phyloP scores from a whole-genome alignment of 2,797 vertebrate genomes.

The Dipus sagitta region DNA sequence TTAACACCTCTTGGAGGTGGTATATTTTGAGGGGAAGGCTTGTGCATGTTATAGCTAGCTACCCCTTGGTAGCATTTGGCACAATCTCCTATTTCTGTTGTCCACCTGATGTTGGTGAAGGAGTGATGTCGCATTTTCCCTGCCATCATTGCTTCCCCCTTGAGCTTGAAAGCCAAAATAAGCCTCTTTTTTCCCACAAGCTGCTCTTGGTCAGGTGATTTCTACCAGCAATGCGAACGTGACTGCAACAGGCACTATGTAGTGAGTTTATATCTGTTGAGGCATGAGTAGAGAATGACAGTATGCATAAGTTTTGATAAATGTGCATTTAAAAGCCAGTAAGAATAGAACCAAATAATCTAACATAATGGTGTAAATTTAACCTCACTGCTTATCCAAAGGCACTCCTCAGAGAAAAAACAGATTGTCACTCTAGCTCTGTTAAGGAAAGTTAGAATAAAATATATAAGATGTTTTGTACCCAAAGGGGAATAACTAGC shows the following conservation, averaged over 20 bases:
- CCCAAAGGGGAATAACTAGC: not conserved
- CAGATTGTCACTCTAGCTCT: not conserved
- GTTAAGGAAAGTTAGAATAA: not conserved
- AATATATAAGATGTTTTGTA: not conserved
- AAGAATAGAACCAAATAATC: not conserved
- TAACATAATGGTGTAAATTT: not conserved
- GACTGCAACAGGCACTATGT: not conserved
- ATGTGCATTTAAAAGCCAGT: not conserved
- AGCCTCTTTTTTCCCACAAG: too few species aligned
- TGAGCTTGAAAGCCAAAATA: too few species aligned
- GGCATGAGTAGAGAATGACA: not conserved
- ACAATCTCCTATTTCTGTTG: too few species aligned
- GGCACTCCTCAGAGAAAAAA: not conserved
- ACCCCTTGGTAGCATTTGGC: too few species aligned
- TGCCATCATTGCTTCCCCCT: too few species aligned
- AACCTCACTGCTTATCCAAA: not conserved
- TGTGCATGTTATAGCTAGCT: too few species aligned
- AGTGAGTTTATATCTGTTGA: not conserved
- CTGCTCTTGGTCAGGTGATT: too few species aligned
- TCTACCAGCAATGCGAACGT: too few species aligned
- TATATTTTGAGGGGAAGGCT: too few species aligned
- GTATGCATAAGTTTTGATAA: not conserved
- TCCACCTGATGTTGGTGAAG: too few species aligned
- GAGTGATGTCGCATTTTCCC: too few species aligned
- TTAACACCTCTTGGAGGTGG: too few species aligned